Evolutionary conservation across 2,113 vertebrate genomes (phyloP).

Genomic region (Aptenodytes forsteri): DNA sequence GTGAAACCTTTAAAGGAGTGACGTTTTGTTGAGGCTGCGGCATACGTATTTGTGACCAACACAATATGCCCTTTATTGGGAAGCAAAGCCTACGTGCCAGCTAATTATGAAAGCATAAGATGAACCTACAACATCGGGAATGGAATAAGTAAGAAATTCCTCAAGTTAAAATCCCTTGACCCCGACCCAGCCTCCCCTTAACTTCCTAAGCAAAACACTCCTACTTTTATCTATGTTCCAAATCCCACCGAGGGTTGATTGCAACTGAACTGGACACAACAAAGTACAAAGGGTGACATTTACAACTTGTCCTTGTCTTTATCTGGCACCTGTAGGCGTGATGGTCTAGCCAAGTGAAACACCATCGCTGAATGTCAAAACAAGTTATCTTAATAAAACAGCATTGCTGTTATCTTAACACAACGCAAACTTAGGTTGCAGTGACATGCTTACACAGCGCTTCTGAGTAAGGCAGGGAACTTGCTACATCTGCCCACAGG

Average conservation of each 20-base stretch:
- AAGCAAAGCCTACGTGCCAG: background rate
- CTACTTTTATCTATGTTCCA: background rate
- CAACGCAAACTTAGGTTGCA: background rate
- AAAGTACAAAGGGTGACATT: constrained; percentile 34
- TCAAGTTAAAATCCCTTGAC: background rate
- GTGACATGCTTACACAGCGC: background rate
- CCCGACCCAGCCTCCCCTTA: background rate
- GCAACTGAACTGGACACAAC: background rate
- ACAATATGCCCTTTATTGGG: background rate
- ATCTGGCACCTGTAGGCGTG: background rate
- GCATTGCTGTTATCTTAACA: background rate
- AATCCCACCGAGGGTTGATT: background rate
- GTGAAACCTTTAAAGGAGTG: background rate
- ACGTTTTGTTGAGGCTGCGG: background rate
- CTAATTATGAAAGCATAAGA: background rate
- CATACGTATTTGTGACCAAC: background rate
- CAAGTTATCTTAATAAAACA: background rate
- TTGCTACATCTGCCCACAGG: background rate
- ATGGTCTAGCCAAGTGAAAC: background rate
- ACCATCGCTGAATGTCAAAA: background rate
- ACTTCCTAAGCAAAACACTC: background rate
- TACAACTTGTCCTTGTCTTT: constrained; percentile 20
- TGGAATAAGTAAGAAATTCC: background rate
- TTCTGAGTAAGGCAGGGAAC: background rate
- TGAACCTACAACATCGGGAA: too few relatives aligned